Evolutionary conservation across 2,797 vertebrate genomes (phyloP).

Genomic region (Pagetopsis macropterus): DNA sequence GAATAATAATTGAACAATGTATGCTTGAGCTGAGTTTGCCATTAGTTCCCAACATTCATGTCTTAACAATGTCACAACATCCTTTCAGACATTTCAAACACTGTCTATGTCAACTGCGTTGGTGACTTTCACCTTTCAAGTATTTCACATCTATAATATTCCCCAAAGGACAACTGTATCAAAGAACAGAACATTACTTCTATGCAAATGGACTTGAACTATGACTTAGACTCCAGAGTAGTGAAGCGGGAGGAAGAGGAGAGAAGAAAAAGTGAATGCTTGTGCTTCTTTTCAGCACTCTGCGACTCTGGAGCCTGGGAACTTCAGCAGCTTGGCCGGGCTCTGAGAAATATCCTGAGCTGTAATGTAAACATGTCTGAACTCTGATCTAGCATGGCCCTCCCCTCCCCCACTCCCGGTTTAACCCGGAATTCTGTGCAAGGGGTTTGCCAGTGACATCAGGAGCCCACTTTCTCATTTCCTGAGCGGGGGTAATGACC

Average conservation of each 20-base stretch:
- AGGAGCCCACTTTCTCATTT: conserved; percentile 82
- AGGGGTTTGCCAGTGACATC: conserved; percentile 78
- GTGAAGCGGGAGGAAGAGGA: conserved; percentile 47
- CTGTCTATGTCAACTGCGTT: conserved; percentile 17
- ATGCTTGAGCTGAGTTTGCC: conserved; percentile 21
- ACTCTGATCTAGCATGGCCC: conserved; percentile 80
- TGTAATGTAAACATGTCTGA: conserved; percentile 89
- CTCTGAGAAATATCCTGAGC: conserved; percentile 87
- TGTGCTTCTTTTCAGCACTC: conserved; percentile 82
- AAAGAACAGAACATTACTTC: conserved; percentile 66
- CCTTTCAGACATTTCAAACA: conserved; percentile 24
- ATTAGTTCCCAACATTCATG: conserved; percentile 35
- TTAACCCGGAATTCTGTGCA: conserved; percentile 74
- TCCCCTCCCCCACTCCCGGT: conserved; percentile 58
- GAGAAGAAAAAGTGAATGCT: conserved; percentile 76
- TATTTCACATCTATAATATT: conserved; percentile 47
- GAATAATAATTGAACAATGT: background rate
- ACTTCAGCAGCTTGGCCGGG: conserved; percentile 78
- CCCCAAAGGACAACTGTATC: conserved; percentile 48
- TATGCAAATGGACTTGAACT: conserved; percentile 79
- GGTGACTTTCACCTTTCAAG: conserved; percentile 54
- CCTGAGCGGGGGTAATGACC: conserved; percentile 76
- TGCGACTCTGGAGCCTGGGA: conserved; percentile 84
- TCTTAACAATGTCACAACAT: conserved; percentile 21
- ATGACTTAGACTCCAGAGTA: conserved; percentile 69